Evolutionary conservation across 2,888 invertebrate species (phyloP).

Genomic region (Lissocephala sabroskyi): DNA sequence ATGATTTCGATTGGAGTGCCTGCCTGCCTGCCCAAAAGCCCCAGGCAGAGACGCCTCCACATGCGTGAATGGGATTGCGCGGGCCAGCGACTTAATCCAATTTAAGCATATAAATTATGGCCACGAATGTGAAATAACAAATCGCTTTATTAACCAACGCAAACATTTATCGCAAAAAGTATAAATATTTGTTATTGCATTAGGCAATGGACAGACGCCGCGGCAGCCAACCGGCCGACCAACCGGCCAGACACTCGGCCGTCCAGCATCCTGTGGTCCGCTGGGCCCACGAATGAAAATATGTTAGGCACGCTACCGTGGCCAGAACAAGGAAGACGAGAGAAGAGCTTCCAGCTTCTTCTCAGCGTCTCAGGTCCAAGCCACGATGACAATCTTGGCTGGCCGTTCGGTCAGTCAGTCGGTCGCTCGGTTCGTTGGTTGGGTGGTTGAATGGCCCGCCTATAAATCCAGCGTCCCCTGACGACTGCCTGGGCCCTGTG

Average conservation of each 20-base stretch:
- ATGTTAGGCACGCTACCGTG: background rate
- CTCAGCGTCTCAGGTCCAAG: too few relatives aligned
- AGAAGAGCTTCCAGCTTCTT: constrained; percentile 8
- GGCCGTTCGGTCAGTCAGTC: too few relatives aligned
- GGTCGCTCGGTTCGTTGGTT: too few relatives aligned
- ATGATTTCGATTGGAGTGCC: too few relatives aligned
- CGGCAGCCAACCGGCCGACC: too few relatives aligned
- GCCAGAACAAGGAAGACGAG: background rate
- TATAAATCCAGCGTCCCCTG: too few relatives aligned
- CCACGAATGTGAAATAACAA: constrained; percentile 60
- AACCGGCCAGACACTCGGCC: background rate
- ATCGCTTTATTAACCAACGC: constrained; percentile 66
- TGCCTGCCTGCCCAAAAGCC: too few relatives aligned
- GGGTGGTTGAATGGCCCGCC: too few relatives aligned
- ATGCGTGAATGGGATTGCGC: constrained; percentile 9
- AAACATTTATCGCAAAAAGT: constrained; percentile 69
- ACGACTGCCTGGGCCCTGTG: too few relatives aligned
- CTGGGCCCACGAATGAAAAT: background rate
- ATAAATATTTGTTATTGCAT: constrained; percentile 71
- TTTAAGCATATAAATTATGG: constrained; percentile 61
- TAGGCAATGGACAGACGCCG: constrained; percentile 45
- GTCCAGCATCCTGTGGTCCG: background rate
- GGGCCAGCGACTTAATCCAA: constrained; percentile 47
- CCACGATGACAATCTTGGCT: constrained; percentile 55
- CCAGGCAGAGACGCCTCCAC: constrained; percentile 44